Conservation (phyloP, 1,140 invertebrate genomes). For the Anastrepha obliqua region DNA sequence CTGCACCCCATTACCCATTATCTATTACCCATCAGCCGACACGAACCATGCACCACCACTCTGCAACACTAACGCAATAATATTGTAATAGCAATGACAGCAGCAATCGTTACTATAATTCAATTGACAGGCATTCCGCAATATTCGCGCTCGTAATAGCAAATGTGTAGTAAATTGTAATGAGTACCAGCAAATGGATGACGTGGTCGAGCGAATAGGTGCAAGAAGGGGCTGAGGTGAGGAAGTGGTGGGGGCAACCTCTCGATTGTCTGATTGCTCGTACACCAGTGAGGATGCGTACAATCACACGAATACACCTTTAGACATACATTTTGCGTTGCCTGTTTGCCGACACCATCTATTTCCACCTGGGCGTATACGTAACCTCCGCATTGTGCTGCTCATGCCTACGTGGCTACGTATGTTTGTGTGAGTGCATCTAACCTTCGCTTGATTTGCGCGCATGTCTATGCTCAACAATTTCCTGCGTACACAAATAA, state of each 20-base stretch:
- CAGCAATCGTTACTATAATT: constrained; percentile 71
- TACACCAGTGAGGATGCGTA: neutral
- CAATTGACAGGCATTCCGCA: constrained; percentile 70
- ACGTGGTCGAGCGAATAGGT: neutral
- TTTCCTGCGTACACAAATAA: constrained; percentile 48
- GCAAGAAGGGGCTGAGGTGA: neutral
- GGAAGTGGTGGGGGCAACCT: neutral
- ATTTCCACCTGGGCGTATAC: constrained; percentile 34
- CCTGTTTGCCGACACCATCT: neutral
- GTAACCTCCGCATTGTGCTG: neutral
- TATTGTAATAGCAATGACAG: constrained; percentile 63
- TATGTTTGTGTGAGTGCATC: neutral
- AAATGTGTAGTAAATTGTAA: constrained; percentile 54
- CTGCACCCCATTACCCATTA: neutral
- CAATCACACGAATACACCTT: neutral
- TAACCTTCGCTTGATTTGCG: neutral
- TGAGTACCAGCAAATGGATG: neutral
- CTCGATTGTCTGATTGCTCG: neutral
- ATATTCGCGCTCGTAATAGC: constrained; percentile 58
- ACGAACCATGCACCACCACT: neutral
- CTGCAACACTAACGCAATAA: neutral
- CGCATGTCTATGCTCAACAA: neutral
- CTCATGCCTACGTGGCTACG: neutral
- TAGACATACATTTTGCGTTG: neutral
- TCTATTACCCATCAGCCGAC: neutral